Evolutionary conservation across 2,888 invertebrate species (phyloP).

Genomic region (Epistrophe grossulariae): DNA sequence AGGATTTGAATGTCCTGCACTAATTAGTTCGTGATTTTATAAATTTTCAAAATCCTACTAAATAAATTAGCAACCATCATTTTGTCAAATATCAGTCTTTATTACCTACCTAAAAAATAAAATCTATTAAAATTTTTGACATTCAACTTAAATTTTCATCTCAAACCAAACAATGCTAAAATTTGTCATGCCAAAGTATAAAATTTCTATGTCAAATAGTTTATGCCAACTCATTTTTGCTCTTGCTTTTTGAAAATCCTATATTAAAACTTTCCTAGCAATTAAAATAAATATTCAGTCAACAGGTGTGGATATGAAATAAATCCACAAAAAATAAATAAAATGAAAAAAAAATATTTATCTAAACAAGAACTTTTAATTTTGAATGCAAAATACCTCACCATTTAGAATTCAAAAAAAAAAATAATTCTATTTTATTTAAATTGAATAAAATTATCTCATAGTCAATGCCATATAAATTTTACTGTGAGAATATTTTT

Average conservation of each 20-base stretch:
- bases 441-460: constrained; percentile 47
- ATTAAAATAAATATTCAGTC: constrained; percentile 12
- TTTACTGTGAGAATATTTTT: neutral
- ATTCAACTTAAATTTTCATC: neutral
- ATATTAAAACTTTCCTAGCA: neutral
- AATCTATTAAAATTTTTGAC: neutral
- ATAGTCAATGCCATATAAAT: constrained; percentile 22
- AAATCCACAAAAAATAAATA: neutral
- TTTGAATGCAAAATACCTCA: neutral
- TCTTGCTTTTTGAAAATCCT: constrained; percentile 4
- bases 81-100: neutral
- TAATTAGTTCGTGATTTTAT: too few relatives aligned
- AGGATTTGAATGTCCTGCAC: too few relatives aligned
- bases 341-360: neutral
- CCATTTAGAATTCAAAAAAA: neutral
- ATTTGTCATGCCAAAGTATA: neutral
- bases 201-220: neutral
- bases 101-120: neutral
- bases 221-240: constrained; percentile 7
- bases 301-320: constrained; percentile 20
- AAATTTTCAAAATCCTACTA: too few relatives aligned
- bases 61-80: neutral
- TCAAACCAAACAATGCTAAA: neutral
- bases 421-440: constrained; percentile 23
- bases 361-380: neutral